A percentile compares a stretch with the other conserved stretches of the same genome.
Conservation (phyloP, 2,113 vertebrate genomes). For the Toxotes chatareus region DNA sequence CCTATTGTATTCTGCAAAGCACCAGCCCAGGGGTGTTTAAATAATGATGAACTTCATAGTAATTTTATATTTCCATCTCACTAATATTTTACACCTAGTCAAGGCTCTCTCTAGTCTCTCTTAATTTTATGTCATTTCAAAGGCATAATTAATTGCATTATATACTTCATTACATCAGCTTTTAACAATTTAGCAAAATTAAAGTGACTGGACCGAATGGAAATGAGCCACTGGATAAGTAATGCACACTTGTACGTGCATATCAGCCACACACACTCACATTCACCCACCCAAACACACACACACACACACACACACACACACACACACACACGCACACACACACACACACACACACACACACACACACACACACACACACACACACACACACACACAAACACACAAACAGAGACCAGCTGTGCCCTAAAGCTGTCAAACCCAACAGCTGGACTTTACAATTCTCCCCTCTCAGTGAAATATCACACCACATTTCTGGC, state of each 20-base stretch:
- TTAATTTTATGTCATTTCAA: conserved; percentile 25
- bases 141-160: conserved; percentile 12
- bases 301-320: conserved; percentile 5
- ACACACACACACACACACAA: conserved; percentile 29
- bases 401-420: conserved; percentile 59
- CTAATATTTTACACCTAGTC: conserved; percentile 26
- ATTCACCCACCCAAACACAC: not conserved
- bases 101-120: not conserved
- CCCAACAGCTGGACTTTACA: conserved; percentile 85
- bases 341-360: not conserved
- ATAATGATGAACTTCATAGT: conserved; percentile 5
- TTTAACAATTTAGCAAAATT: conserved; percentile 17
- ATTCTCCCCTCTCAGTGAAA: conserved; percentile 80
- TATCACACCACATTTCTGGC: conserved; percentile 82
- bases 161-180: conserved; percentile 10
- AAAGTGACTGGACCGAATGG: conserved; percentile 1
- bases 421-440: conserved; percentile 72
- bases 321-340: conserved; percentile 31
- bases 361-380: conserved; percentile 5
- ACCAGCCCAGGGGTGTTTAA: not conserved
- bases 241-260: not conserved
- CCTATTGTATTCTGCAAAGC: conserved; percentile 14
- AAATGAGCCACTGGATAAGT: conserved; percentile 19
- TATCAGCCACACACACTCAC: not conserved
- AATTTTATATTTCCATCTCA: conserved; percentile 17